Evolutionary conservation across 2,797 vertebrate species (phyloP).

Genomic region (Catharus ustulatus): DNA sequence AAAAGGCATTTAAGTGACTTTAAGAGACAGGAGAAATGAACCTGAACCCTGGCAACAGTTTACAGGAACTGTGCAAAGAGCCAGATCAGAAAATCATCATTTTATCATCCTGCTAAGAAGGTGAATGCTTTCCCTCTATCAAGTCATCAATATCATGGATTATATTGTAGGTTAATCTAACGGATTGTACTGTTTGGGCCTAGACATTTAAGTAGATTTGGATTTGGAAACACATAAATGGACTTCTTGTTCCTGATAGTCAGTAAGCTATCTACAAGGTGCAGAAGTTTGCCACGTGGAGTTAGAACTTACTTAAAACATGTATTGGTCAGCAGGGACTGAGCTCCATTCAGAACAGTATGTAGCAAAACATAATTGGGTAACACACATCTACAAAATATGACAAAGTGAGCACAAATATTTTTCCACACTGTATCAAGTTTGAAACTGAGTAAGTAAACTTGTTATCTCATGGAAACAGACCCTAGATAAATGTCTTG

Average conservation of each 20-base stretch:
- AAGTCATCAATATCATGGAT: background rate
- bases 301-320: background rate
- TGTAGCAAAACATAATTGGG: background rate
- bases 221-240: background rate
- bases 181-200: background rate
- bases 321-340: background rate
- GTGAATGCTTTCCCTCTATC: background rate
- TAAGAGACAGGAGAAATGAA: background rate
- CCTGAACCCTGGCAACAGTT: background rate
- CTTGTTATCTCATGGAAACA: background rate
- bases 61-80: background rate
- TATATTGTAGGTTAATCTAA: background rate
- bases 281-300: background rate
- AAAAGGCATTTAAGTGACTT: background rate
- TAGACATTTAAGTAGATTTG: background rate
- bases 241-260: background rate
- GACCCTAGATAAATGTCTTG: background rate
- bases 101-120: background rate
- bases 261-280: background rate
- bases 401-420: background rate
- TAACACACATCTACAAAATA: background rate
- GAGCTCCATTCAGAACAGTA: background rate
- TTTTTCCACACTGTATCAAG: background rate
- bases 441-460: background rate
- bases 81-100: background rate